Evolutionary conservation across 37 sponge, comb jelly and placozoan genomes (phyloP).

Genomic region (Geodia barretti): DNA sequence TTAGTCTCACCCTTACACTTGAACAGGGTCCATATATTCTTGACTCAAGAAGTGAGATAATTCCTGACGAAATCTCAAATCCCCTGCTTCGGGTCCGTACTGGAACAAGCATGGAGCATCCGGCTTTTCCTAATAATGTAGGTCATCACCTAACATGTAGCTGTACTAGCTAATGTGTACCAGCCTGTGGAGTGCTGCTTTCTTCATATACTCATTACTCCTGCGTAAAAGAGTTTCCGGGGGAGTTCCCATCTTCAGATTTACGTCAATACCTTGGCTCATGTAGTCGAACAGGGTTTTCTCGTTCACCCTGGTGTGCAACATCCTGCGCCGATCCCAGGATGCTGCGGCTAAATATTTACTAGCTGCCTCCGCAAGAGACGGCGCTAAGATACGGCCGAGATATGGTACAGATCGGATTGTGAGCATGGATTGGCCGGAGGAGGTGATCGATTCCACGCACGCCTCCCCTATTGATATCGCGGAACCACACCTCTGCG

Average conservation of each 20-base stretch:
- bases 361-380: too few species aligned
- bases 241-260: slow-evolving; percentile 76
- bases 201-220: slow-evolving; percentile 9
- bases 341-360: too few species aligned
- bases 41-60: slow-evolving; percentile 72
- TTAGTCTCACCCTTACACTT: slow-evolving; percentile 26
- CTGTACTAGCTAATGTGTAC: slow-evolving; percentile 14
- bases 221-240: slow-evolving; percentile 33
- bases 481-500: too few species aligned
- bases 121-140: too few species aligned
- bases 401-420: too few species aligned
- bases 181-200: slow-evolving; percentile 47
- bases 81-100: slow-evolving; percentile 77
- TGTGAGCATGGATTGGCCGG: too few species aligned
- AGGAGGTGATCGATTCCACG: too few species aligned
- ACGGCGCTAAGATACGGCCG: too few species aligned
- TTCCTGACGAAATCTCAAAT: slow-evolving; percentile 13
- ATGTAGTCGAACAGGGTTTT: slow-evolving; percentile 45
- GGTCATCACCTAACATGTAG: too few species aligned
- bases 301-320: too few species aligned
- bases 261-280: slow-evolving; percentile 9
- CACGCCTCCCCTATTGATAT: too few species aligned
- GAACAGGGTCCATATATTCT: slow-evolving; percentile 59
- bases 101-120: slow-evolving; percentile 49
- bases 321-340: too few species aligned